Percentiles rank a stretch among this genome's conserved stretches.
Evolutionary conservation across 2,113 vertebrate species (phyloP).

Genomic region (Mohoua ochrocephala): DNA sequence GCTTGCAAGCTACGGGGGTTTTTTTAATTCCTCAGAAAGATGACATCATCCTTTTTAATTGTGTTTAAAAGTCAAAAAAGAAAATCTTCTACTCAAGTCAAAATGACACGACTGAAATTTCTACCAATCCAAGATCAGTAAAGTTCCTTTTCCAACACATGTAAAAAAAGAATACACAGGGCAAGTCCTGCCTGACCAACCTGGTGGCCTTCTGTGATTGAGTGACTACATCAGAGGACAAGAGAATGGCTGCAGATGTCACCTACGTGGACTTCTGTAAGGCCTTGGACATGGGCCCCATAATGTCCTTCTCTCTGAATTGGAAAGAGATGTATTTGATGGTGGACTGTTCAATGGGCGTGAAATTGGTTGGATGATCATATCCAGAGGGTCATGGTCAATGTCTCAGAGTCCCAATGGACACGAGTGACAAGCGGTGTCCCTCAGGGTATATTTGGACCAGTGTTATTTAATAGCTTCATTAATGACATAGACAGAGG

Average conservation of each 20-base stretch:
- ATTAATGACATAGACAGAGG: background rate
- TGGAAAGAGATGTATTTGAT: background rate
- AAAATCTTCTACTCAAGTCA: background rate
- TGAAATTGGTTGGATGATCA: background rate
- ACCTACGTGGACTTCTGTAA: accelerated
- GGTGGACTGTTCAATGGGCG: background rate
- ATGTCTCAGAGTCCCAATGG: background rate
- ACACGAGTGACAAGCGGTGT: background rate
- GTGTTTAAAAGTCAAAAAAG: background rate
- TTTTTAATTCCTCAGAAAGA: background rate
- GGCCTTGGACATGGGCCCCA: no score
- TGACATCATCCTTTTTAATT: background rate
- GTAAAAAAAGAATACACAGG: background rate
- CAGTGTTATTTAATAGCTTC: background rate
- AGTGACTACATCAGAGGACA: background rate
- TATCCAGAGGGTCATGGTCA: background rate
- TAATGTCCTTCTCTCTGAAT: background rate
- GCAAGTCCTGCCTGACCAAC: background rate
- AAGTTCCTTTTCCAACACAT: background rate
- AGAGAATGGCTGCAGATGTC: background rate
- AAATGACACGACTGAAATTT: background rate
- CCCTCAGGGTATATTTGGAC: background rate
- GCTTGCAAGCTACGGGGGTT: background rate
- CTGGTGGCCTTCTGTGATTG: background rate
- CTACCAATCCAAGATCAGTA: background rate